Evolutionary conservation across 2,888 invertebrate genomes (phyloP).

Genomic region (Pachliopta kotzebuea): DNA sequence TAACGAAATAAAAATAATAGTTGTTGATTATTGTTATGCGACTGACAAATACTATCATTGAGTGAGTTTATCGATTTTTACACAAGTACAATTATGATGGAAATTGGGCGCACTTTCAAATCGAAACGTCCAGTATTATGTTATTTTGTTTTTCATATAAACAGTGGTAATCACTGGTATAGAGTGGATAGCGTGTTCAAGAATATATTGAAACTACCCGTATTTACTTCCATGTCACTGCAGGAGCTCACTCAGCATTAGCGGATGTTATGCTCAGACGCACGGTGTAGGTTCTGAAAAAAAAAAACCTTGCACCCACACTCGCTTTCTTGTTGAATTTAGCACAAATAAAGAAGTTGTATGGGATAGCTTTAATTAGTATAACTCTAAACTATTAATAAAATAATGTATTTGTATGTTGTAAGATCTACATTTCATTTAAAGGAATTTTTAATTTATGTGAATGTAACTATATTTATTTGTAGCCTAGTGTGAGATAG

Average conservation of each 20-base stretch:
- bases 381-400: slow-evolving; percentile 54
- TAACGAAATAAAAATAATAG: slow-evolving; percentile 57
- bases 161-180: neutral
- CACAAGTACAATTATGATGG: neutral
- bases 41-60: slow-evolving; percentile 73
- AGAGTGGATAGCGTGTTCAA: neutral
- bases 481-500: neutral
- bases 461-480: slow-evolving; percentile 3
- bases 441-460: neutral
- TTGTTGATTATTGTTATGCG: slow-evolving; percentile 52
- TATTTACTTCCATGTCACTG: slow-evolving; percentile 5
- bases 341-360: slow-evolving; percentile 73
- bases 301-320: slow-evolving; percentile 42
- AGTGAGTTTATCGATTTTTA: slow-evolving; percentile 33
- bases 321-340: slow-evolving; percentile 57
- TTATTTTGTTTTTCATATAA: neutral
- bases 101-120: neutral
- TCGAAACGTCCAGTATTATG: neutral
- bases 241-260: neutral
- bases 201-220: slow-evolving; percentile 3
- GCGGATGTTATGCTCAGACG: neutral
- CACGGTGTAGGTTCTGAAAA: slow-evolving; percentile 20
- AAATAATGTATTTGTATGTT: slow-evolving; percentile 39
- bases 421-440: slow-evolving; percentile 21
- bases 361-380: slow-evolving; percentile 81